phyloP scores from a whole-genome alignment of 2,797 vertebrate species.

The Numenius phaeopus region DNA sequence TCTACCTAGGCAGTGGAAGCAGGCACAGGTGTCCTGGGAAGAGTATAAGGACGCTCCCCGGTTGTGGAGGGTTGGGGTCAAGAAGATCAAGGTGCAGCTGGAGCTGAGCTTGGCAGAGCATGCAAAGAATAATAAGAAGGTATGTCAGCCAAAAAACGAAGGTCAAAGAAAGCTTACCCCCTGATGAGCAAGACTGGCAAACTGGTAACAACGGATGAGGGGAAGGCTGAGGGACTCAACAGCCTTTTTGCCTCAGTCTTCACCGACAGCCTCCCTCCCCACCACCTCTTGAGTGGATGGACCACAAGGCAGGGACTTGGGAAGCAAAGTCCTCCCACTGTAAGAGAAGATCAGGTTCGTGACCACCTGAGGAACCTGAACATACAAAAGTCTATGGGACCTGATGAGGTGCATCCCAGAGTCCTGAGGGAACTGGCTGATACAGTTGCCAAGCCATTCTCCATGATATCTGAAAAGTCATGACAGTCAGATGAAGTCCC shows the following conservation, averaged over 20 bases:
- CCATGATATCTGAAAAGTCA: neutral
- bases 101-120: too few relatives aligned
- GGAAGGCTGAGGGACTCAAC: neutral
- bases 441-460: neutral
- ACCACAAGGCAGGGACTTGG: neutral
- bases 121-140: too few relatives aligned
- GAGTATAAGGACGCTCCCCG: too few relatives aligned
- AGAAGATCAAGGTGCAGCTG: too few relatives aligned
- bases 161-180: neutral
- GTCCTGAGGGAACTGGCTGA: neutral
- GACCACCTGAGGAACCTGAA: neutral
- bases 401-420: neutral
- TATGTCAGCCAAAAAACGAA: too few relatives aligned
- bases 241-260: neutral
- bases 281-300: neutral
- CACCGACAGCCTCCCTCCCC: neutral
- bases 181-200: neutral
- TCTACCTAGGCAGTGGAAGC: neutral
- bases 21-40: too few relatives aligned
- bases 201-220: neutral
- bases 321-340: neutral
- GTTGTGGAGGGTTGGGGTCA: too few relatives aligned
- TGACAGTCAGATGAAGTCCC: neutral
- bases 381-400: neutral
- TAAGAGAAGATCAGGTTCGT: neutral